Base-by-base conservation (phyloP, 2,888 invertebrate species). In the Drosophila percnosoma region DNA sequence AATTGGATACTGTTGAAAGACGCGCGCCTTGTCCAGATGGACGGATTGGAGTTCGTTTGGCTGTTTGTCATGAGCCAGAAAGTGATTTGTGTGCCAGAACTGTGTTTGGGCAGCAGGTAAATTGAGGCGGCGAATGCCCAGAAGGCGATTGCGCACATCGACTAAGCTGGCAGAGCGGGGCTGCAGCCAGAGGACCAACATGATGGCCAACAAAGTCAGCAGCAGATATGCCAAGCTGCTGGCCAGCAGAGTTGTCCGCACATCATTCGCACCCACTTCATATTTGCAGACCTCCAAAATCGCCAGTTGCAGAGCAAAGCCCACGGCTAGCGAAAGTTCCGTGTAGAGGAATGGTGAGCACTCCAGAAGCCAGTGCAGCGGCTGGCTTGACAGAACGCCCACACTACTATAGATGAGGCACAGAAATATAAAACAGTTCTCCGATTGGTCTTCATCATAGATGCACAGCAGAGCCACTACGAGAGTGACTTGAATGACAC, bases 341-440 rank as follows among this genome's bases (percentile, higher is more conserved):
- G 91, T 79, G 24, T 86, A 90, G 21, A 92, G 84, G 42, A 91
- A 90, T 3, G 91, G 92, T 18, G 91, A 78, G 64, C 84, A 87
- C 52, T 91, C 92, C 15, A 92, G 70, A 0, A 92, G 63, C 81
- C 86, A 89, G 54, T 91, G 91, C 13, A 91, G 57, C 0, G 82
- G 77, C 53, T 91, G 87, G 27, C 90, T 90, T 33, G 91, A 90
- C 11, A 90, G 81, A 1, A 91, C 87, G 5, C 91, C 91, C 55
- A 80, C 67, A 34, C 82, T 78, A 21, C 79, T 60, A 49, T 90
- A 91, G 53, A 91, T 91, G 61, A 91, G 83, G 55, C 90, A 89
- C 0, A 92, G 75, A 48, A 91, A 91, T 40, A 86, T 70, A 34
- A 89, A 91, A 38, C 89, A 87, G 51, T 91, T 69, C 67, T 90